Percentiles rank a stretch among this genome's conserved stretches.
These are phyloP conservation scores for Scaptomyza cyrtandrae DNA, from an alignment of 2,888 invertebrate species.

Conservation along the genomic window DNA sequence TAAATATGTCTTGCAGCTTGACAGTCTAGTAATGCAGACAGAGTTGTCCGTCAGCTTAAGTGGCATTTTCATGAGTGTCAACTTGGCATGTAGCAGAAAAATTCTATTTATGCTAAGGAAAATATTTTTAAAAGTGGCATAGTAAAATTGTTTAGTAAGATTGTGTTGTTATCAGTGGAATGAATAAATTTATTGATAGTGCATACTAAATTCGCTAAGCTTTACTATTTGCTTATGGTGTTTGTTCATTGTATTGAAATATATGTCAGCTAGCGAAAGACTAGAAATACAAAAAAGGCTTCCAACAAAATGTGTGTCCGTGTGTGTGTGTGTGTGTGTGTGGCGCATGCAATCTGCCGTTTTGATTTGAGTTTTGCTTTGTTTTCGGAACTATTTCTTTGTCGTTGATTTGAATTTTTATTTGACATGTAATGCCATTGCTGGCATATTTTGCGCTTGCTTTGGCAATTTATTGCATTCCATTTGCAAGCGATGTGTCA, in stretches of 20 bases:
- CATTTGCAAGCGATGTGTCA: conserved; percentile 15
- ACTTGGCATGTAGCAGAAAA: not conserved
- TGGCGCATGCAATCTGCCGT: conserved; percentile 52
- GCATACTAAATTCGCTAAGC: conserved; percentile 17
- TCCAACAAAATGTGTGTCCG: not conserved
- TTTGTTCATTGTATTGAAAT: conserved; percentile 28
- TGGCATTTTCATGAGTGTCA: not conserved
- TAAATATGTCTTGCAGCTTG: conserved; percentile 16
- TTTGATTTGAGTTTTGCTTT: conserved; percentile 41
- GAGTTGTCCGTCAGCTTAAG: not conserved
- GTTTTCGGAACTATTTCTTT: not conserved
- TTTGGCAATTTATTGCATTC: conserved; percentile 68
- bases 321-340: not conserved
- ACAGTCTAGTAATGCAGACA: not conserved
- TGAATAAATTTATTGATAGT: not conserved
- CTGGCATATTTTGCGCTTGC: conserved; percentile 66
- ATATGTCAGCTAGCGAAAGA: conserved; percentile 6
- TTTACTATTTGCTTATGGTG: not conserved
- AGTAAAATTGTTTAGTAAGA: not conserved
- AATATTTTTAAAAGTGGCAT: not conserved
- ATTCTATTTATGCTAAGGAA: not conserved
- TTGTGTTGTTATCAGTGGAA: too few species aligned
- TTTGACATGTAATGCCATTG: conserved; percentile 78
- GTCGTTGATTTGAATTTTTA: conserved; percentile 73
- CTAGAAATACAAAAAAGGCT: not conserved